A percentile compares a stretch with the other conserved stretches of the same genome.
Evolutionary conservation across 2,888 invertebrate species (phyloP).

Genomic region (Pyralis farinalis): DNA sequence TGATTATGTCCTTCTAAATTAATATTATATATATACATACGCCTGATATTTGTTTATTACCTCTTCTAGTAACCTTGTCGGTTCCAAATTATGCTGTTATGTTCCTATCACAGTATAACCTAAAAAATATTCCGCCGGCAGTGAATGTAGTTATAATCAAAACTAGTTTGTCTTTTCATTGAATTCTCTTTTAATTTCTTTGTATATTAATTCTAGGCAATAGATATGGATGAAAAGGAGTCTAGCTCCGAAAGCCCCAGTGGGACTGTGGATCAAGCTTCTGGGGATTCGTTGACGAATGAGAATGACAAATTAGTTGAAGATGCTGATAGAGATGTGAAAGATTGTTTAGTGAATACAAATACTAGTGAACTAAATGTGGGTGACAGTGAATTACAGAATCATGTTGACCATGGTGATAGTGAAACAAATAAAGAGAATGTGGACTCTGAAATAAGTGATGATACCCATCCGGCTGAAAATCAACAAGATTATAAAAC

Average conservation of each 20-base stretch:
- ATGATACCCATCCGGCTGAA: too few relatives aligned
- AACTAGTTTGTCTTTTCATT: constrained; percentile 16
- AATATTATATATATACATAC: too few relatives aligned
- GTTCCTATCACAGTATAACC: constrained; percentile 50
- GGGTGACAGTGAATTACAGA: constrained; percentile 40
- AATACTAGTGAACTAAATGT: constrained; percentile 23
- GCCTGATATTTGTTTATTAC: too few relatives aligned
- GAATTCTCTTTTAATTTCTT: constrained; percentile 26
- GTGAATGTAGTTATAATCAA: constrained; percentile 23
- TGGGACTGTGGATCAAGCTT: constrained; percentile 25
- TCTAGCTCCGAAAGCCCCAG: constrained; percentile 36
- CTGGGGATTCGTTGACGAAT: constrained; percentile 20
- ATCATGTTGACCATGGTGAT: constrained; percentile 50
- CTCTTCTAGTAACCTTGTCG: too few relatives aligned
- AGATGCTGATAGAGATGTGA: constrained; percentile 9
- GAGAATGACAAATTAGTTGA: constrained; percentile 19
- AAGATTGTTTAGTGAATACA: constrained; percentile 28
- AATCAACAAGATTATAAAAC: too few relatives aligned
- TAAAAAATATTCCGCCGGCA: constrained; percentile 62
- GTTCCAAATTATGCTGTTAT: neutral
- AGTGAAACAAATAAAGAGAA: constrained; percentile 1
- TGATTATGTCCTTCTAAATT: too few relatives aligned
- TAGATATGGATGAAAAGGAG: constrained; percentile 65
- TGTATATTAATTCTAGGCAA: constrained; percentile 40
- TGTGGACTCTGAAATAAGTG: neutral